Base-by-base conservation (phyloP, 2,888 invertebrate genomes). In the Metacarcinus magister region DNA sequence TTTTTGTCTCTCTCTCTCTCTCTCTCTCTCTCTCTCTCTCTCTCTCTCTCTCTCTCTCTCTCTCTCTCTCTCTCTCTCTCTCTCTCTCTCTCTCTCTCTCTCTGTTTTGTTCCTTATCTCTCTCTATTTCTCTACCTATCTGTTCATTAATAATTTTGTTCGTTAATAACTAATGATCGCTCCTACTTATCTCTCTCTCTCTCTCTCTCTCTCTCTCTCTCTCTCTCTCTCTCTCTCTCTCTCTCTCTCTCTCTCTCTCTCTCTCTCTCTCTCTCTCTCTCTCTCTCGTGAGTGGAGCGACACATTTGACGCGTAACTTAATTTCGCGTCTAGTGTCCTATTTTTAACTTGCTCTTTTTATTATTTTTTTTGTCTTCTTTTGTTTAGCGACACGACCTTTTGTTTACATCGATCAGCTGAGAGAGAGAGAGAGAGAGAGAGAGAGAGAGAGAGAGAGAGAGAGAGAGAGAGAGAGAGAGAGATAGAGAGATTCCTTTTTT, bases 341-440 rank as follows among this genome's bases (percentile, higher is more conserved):
- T 32, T 82, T 82, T 82, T 82, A 19, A 2, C 19, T 32, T 32
- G 82, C 8, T 67, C 82, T 28, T 82, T 32, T 10, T 82, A 13
- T 82, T 82, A 8, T 10, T 67, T 67, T 67, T 67, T 13, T 3
- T 5, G 13, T 60, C 7, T 28, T 48, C 54, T 60, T 93, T 32
- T 60, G 1, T 67, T 43, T 28, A 19, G 32, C 92, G 32, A 44
- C 28, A 23, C n/a, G 4, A 46, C 48, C 48, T 32, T 46, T 32
- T 92, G 46, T 92, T 48, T 92, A 32, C 48, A 32, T 48, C 39
- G 48, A n/a, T 28, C 28, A 82, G 10, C 82, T 28, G 32, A 32
- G 28, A 28, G 54, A 82, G 82, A 32, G 82, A 82, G 82, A 82
- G 82, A 82, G 82, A 82, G 82, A 82, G 82, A 82, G 82, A 82